Evolutionary conservation across 2,113 vertebrate genomes (phyloP), one percentile per base, ranked within the genome.

Genomic region (Lucifuga dentata): DNA sequence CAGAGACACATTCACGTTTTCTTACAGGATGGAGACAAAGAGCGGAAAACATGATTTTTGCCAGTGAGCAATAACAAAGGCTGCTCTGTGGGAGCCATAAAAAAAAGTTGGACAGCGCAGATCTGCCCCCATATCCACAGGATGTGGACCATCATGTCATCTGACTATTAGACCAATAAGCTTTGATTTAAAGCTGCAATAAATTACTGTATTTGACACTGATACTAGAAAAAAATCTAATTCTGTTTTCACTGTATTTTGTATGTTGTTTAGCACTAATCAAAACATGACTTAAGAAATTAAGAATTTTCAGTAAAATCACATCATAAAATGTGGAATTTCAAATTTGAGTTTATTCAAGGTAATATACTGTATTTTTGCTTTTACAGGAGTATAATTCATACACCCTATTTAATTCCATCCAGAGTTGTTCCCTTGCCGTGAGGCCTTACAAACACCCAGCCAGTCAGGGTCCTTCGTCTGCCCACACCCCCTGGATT

Each of bases 11-110:
- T 68, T 78, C 73, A 40, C 44, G 5, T 67, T 86, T 81, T 74
- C 29, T 55, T 35, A 59, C 48, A 66, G 72, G 55, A 67, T 82
- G 73, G n/a, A 65, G 45, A 88, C 86, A 89, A 88, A 88, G 78
- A 80, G 46, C 75, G 88, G 84, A 89, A 84, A 89, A 79, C 21
- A n/a, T 20, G 49, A 61, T 11, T 66, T 71, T 43, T 60, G 57
- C 76, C 76, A 73, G 66, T 16, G 7, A 39, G 70, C 52, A 65
- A 15, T 67, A 77, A 92, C 90, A 93, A 93, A 89, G 86, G 61
- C 21, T 51, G 41, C 77, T 74, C 78, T 92, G 90, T 90, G 63
- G 33, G 72, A 68, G 63, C 11, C 17, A 24, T 62, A 43, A 61
- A 55, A 71, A 13, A 38, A 71, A 41, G 8, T 55, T 66, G 51